Evolutionary conservation across 2,888 invertebrate species (phyloP).

Genomic region (Amphiduros pacificus): DNA sequence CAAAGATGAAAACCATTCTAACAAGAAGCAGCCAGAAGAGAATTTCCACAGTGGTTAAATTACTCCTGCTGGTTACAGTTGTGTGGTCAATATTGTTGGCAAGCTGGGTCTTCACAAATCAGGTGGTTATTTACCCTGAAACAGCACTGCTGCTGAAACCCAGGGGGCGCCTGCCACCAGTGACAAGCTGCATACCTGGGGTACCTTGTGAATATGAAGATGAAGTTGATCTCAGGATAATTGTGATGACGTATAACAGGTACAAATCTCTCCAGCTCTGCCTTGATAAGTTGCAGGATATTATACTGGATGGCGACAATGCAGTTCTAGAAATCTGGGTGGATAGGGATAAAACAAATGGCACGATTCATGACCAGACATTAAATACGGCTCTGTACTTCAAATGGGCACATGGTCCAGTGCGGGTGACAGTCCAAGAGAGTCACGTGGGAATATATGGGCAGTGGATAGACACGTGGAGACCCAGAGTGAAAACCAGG

Average conservation of each 20-base stretch:
- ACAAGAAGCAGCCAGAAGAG: too few species aligned
- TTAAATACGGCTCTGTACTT: background rate
- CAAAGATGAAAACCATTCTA: too few species aligned
- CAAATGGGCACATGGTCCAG: background rate
- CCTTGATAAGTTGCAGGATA: background rate
- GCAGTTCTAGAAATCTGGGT: background rate
- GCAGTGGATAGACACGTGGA: conserved; percentile 1
- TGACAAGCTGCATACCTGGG: background rate
- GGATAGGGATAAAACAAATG: background rate
- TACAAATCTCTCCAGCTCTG: background rate
- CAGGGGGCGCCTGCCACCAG: too few species aligned
- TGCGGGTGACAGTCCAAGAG: background rate
- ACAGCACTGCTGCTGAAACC: too few species aligned
- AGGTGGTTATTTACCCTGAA: too few species aligned
- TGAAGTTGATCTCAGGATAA: background rate
- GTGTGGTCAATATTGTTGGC: too few species aligned
- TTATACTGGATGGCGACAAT: background rate
- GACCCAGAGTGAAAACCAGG: background rate
- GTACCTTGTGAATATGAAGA: background rate
- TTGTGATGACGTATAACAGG: background rate
- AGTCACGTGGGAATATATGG: background rate
- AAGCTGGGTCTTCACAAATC: too few species aligned
- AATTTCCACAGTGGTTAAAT: too few species aligned
- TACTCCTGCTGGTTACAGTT: too few species aligned
- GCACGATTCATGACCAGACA: background rate